Percentiles rank a stretch among this genome's conserved stretches.
Evolutionary conservation across 2,797 vertebrate genomes (phyloP).

Genomic region (Cryptoprocta ferox): DNA sequence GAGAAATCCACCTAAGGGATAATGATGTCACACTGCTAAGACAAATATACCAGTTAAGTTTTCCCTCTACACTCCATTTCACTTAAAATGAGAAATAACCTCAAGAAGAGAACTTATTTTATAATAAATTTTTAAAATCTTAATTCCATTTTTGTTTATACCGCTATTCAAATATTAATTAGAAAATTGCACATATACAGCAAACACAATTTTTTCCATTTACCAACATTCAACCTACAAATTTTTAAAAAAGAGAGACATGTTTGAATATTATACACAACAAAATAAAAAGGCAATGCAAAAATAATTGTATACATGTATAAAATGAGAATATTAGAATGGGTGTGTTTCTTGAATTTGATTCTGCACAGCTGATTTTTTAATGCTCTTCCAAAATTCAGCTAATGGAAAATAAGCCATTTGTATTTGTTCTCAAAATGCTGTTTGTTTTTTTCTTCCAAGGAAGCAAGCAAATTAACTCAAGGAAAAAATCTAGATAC

Average conservation of each 20-base stretch:
- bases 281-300: neutral
- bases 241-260: neutral
- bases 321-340: neutral
- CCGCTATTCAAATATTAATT: neutral
- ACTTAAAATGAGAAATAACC: constrained; percentile 15
- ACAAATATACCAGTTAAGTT: neutral
- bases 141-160: constrained; percentile 8
- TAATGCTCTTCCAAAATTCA: neutral
- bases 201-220: neutral
- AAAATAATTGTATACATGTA: neutral
- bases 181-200: neutral
- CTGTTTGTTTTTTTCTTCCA: neutral
- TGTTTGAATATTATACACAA: neutral
- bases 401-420: neutral
- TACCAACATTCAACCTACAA: neutral
- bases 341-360: neutral
- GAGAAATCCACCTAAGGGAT: neutral
- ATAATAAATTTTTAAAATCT: neutral
- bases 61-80: neutral
- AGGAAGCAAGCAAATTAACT: neutral
- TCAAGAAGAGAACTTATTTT: neutral
- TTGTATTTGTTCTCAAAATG: constrained; percentile 2
- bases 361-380: neutral
- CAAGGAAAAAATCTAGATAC: neutral
- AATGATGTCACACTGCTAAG: neutral